A percentile compares a stretch with the other conserved stretches of the same genome.
These are phyloP conservation scores for Gambusia affinis DNA, from an alignment of 2,113 vertebrate genomes.

Conservation along the genomic window DNA sequence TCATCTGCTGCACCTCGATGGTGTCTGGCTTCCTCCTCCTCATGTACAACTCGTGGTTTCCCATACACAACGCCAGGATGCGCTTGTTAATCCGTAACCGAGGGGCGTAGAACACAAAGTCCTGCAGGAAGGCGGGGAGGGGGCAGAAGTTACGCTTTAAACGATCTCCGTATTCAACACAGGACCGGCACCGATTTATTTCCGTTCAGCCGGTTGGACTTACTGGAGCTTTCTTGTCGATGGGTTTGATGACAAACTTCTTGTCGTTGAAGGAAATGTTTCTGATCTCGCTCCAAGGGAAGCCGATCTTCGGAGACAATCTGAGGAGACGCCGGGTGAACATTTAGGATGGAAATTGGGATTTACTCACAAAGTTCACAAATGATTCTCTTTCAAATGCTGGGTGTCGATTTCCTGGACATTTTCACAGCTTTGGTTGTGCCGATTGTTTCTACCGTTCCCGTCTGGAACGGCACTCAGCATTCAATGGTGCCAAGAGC, in stretches of 20 bases:
- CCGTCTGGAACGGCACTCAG: no score
- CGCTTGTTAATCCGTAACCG: conserved; percentile 97
- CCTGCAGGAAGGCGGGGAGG: conserved; percentile 70
- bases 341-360: not conserved
- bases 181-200: not conserved
- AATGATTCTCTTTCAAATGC: not conserved
- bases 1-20: conserved; percentile 99
- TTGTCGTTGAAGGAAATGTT: conserved; percentile 99
- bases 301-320: conserved; percentile 97
- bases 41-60: conserved; percentile 99
- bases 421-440: no score
- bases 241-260: conserved; percentile 98
- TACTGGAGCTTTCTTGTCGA: conserved; percentile 97
- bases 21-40: conserved; percentile 97
- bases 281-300: conserved; percentile 98
- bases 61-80: conserved; percentile 97
- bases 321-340: conserved; percentile 66
- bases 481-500: no score
- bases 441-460: no score
- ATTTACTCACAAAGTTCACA: not conserved
- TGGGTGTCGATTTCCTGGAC: not conserved
- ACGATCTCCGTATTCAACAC: not conserved
- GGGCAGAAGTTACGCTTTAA: not conserved
- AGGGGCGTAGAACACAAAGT: conserved; percentile 97
- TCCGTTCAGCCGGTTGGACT: conserved; percentile 53